phyloP scores from a whole-genome alignment of 2,888 invertebrate species.

The Allacma fusca region DNA sequence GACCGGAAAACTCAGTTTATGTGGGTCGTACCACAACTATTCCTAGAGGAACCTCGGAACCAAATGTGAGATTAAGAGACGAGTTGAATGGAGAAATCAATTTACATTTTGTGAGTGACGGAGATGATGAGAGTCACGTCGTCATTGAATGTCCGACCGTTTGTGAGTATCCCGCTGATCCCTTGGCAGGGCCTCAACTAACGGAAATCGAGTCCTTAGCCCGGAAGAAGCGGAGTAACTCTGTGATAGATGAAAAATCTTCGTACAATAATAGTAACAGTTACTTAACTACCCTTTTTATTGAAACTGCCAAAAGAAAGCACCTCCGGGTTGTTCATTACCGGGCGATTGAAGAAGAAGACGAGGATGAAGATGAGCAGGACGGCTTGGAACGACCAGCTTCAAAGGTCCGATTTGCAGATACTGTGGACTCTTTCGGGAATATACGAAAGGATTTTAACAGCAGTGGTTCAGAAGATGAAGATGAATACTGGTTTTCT shows the following conservation, averaged over 20 bases:
- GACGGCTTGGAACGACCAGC: no score
- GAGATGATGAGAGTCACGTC: constrained; percentile 33
- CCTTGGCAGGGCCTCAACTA: not conserved
- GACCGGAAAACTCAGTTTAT: constrained; percentile 16
- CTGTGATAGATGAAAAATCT: constrained; percentile 16
- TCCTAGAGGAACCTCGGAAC: not conserved
- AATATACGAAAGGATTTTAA: not conserved
- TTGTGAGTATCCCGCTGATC: not conserved
- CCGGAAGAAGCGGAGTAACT: constrained; percentile 20
- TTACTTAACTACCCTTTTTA: constrained; percentile 50
- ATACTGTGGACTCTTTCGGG: not conserved
- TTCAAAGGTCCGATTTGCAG: not conserved
- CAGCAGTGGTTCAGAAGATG: constrained; percentile 48
- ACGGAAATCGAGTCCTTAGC: not conserved
- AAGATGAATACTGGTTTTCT: constrained; percentile 68
- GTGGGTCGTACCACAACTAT: not conserved
- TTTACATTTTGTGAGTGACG: constrained; percentile 38
- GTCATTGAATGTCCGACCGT: constrained; percentile 33
- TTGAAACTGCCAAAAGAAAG: constrained; percentile 57
- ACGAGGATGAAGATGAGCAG: constrained; percentile 29
- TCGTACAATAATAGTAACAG: constrained; percentile 38
- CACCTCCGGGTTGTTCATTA: constrained; percentile 56
- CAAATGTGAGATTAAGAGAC: not conserved
- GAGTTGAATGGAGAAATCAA: constrained; percentile 40
- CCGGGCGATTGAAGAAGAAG: constrained; percentile 28